A percentile compares a stretch with the other conserved stretches of the same genome.
Evolutionary conservation across 2,113 vertebrate species (phyloP).

Genomic region (Carassius carassius): DNA sequence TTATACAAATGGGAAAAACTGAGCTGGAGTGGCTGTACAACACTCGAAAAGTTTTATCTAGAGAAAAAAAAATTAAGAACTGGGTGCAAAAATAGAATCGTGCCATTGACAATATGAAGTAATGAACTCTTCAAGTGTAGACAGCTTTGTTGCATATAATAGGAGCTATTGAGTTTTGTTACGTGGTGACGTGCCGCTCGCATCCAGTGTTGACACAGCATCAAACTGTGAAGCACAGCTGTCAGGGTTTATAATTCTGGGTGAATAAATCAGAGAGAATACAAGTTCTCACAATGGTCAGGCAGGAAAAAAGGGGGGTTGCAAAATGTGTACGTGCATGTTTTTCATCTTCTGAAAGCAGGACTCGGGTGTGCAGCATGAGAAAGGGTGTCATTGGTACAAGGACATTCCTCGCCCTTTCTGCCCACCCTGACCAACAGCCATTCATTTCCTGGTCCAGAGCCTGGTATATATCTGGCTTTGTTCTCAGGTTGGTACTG

Average conservation of each 20-base stretch:
- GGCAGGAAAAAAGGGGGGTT: background rate
- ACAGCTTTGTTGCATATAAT: background rate
- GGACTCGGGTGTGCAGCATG: background rate
- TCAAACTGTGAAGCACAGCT: slow-evolving; percentile 25
- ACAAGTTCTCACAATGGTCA: background rate
- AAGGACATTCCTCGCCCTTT: slow-evolving; percentile 20
- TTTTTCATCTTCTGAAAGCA: slow-evolving; percentile 7
- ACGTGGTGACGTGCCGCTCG: background rate
- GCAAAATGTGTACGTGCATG: background rate
- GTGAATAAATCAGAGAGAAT: slow-evolving; percentile 20
- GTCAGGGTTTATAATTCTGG: background rate
- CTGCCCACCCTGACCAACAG: background rate
- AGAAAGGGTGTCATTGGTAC: slow-evolving; percentile 31
- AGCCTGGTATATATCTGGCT: background rate
- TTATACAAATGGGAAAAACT: background rate
- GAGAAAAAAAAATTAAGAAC: background rate
- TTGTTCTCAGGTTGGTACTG: background rate
- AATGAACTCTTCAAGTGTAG: slow-evolving; percentile 2
- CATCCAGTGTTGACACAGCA: slow-evolving; percentile 11
- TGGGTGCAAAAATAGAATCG: background rate
- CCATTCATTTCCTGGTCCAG: background rate
- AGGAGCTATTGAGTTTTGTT: background rate
- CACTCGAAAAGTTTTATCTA: background rate
- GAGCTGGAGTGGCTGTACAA: background rate
- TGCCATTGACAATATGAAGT: background rate